Evolutionary conservation across 2,113 vertebrate species (phyloP), one percentile per base, ranked within the genome.

Genomic region (Bos indicus): DNA sequence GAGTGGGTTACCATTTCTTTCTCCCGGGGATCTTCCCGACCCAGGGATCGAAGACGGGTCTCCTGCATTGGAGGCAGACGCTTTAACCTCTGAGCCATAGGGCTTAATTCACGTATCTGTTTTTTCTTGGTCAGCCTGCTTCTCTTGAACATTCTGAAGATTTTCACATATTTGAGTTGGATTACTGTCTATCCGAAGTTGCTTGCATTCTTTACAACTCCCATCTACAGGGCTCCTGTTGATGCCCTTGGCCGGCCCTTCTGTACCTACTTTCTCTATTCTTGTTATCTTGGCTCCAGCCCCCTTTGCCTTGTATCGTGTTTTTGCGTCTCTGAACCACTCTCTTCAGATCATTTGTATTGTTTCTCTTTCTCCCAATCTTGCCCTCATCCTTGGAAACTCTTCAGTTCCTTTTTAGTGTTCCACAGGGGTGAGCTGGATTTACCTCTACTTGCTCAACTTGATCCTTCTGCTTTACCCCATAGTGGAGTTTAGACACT

Each of bases 81-180:
- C 48, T 48, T 48, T 48, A 48, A 48, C 48, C 48, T 48, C 48
- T 48, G 48, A 48, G 48, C 48, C 11, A 12, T 12, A 48, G 48
- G 48, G 56, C 10, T 62, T 30, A 28, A 14, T 10, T 67, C 60
- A 14, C 0, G 0, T 16, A 36, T 43, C 30, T 25, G 2, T 28
- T 25, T 40, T 56, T 87, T 52, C 23, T n/a, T 4, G 28, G 48
- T 74, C 36, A 46, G 36, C 77, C 56, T 57, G 26, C 57, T 64
- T 93, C 77, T 90, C 21, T 62, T 74, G 6, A 40, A 33, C 51
- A 17, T 51, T 30, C 57, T n/a, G 86, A 52, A 67, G 13, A 51
- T 21, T 86, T 91, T 36, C 54, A 71, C 5, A 40, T 12, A 21
- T 28, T 59, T 87, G 25, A 28, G 33, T 40, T 28, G 28, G 40